Conservation (phyloP, 2,113 vertebrate species). For the Polypterus bichir region DNA sequence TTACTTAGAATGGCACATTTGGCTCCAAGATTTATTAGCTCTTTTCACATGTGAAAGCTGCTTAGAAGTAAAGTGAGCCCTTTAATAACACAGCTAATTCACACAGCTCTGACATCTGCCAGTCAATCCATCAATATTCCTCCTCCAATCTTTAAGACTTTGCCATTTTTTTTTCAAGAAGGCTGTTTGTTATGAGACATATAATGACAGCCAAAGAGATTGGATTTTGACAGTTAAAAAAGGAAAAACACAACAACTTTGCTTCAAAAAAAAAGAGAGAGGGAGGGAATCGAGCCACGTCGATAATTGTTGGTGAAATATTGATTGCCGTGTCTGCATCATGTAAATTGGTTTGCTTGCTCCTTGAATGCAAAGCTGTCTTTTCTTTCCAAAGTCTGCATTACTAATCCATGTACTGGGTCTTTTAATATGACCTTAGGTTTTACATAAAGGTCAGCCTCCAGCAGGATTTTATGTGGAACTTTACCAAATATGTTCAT, state of each 20-base stretch:
- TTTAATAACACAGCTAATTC: neutral
- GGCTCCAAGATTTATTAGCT: too few species aligned
- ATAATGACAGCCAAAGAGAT: constrained; percentile 6
- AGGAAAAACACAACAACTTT: neutral
- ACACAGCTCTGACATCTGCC: neutral
- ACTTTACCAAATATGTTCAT: too few species aligned
- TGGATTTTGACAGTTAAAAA: constrained; percentile 8
- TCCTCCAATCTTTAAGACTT: neutral
- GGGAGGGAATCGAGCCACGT: neutral
- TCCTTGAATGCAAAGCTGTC: neutral
- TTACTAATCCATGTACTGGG: too few species aligned
- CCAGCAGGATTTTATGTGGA: too few species aligned
- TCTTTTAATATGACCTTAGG: too few species aligned
- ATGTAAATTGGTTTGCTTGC: constrained; percentile 23
- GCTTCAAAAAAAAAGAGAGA: neutral
- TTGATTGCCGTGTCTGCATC: constrained; percentile 29
- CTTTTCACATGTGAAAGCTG: too few species aligned
- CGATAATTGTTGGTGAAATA: constrained; percentile 10
- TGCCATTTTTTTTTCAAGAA: neutral
- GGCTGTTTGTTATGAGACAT: neutral
- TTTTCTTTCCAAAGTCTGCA: neutral
- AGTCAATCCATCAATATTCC: constrained; percentile 7
- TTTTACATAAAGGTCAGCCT: too few species aligned
- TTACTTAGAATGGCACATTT: too few species aligned
- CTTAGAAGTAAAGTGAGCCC: too few species aligned